Conservation (phyloP, 2,888 invertebrate species). For the Sesia bembeciformis region DNA sequence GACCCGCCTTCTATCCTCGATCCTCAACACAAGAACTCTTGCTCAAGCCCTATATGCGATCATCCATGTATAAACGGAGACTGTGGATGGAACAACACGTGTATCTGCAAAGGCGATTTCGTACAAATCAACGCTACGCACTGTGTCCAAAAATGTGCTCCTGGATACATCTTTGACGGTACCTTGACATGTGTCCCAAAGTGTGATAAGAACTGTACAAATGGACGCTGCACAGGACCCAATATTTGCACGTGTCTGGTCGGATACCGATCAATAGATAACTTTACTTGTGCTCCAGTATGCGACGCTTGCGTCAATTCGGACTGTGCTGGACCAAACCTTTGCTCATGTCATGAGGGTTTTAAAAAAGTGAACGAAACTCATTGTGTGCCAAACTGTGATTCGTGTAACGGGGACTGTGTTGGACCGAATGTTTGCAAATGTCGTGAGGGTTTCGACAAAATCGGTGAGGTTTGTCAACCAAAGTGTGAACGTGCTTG, state of each 20-base stretch:
- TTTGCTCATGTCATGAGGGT: constrained; percentile 13
- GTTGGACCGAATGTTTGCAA: constrained; percentile 67
- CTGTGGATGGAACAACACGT: constrained; percentile 41
- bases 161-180: constrained; percentile 21
- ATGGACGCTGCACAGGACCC: constrained; percentile 11
- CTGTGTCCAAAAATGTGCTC: constrained; percentile 30
- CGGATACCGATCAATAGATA: constrained; percentile 2
- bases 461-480: constrained; percentile 19
- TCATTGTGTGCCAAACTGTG: constrained; percentile 20
- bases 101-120: constrained; percentile 34
- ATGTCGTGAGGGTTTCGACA: constrained; percentile 69
- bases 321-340: constrained; percentile 19
- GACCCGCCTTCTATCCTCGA: constrained; percentile 36
- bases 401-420: constrained; percentile 67
- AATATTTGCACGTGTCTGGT: constrained; percentile 6
- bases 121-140: constrained; percentile 34
- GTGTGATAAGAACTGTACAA: constrained; percentile 13
- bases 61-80: constrained; percentile 40
- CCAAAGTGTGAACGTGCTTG: constrained; percentile 29
- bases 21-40: constrained; percentile 34
- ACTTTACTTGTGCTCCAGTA: constrained; percentile 2
- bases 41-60: constrained; percentile 36
- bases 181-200: constrained; percentile 19
- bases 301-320: constrained; percentile 3
- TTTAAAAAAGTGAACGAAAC: constrained; percentile 1